phyloP scores from a whole-genome alignment of 2,113 vertebrate genomes.

The Megaceryle torquata region DNA sequence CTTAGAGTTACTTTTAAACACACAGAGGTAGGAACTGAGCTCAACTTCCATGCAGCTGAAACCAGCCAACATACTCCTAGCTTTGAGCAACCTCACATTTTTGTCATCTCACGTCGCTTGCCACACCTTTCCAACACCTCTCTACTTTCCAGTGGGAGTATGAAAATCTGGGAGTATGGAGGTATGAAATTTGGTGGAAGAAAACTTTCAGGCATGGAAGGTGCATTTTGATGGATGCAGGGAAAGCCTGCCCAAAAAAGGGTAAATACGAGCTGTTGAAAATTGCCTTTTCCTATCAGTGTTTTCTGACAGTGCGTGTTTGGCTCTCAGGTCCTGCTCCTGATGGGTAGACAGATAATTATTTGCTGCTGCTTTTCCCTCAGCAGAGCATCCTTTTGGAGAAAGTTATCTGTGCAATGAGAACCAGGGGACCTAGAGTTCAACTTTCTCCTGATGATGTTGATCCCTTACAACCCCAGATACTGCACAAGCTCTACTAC shows the following conservation, averaged over 20 bases:
- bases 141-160: background rate
- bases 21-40: background rate
- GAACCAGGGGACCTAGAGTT: background rate
- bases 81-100: background rate
- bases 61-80: background rate
- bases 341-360: background rate
- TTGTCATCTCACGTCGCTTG: background rate
- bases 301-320: background rate
- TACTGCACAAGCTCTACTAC: background rate
- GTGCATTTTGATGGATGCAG: slow-evolving; percentile 6
- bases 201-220: background rate
- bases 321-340: background rate
- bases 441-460: background rate
- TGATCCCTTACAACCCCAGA: background rate
- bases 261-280: background rate
- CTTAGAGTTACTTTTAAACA: background rate
- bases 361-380: background rate
- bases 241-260: background rate
- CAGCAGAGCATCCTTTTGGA: background rate
- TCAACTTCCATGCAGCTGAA: background rate
- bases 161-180: background rate
- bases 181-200: background rate
- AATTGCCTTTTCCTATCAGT: background rate
- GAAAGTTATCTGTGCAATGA: background rate
- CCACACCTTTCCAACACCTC: background rate